A percentile compares a stretch with the other conserved stretches of the same genome.
phyloP scores from a whole-genome alignment of 1,140 invertebrate genomes.

The Hesperophylax magnus region DNA sequence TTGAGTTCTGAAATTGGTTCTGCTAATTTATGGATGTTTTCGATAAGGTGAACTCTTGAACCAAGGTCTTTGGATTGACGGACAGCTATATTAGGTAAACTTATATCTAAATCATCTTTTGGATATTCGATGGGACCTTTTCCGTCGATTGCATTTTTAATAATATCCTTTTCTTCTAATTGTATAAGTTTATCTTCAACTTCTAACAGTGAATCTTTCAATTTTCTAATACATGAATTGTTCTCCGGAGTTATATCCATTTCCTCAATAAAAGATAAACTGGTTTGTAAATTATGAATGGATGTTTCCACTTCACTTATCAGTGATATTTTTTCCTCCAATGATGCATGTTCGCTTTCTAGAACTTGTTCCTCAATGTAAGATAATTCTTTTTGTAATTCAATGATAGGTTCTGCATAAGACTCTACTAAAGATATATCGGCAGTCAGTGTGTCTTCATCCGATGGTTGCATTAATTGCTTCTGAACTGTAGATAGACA shows the following conservation, averaged over 20 bases:
- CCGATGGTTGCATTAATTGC: constrained; percentile 52
- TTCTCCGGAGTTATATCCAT: constrained; percentile 16
- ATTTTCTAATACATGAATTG: constrained; percentile 39
- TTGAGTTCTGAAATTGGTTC: background rate
- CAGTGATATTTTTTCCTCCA: constrained; percentile 30
- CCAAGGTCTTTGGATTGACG: background rate
- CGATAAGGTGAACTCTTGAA: background rate
- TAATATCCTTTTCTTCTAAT: constrained; percentile 45
- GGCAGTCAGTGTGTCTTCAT: constrained; percentile 53
- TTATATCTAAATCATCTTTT: too few relatives aligned
- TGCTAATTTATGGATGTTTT: background rate
- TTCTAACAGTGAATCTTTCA: constrained; percentile 37
- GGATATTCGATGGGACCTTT: too few relatives aligned
- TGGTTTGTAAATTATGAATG: constrained; percentile 50
- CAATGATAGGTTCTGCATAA: constrained; percentile 53
- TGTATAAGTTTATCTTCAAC: constrained; percentile 44
- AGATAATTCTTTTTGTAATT: constrained; percentile 52
- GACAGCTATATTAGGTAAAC: too few relatives aligned
- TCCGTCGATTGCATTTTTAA: background rate
- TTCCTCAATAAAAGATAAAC: constrained; percentile 42
- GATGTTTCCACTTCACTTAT: constrained; percentile 48
- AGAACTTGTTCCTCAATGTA: constrained; percentile 46
- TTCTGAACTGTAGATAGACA: constrained; percentile 56
- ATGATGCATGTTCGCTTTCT: constrained; percentile 27
- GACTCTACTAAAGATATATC: constrained; percentile 55